Conservation (phyloP, 2,888 invertebrate species). For the Drosophila acutilabella region DNA sequence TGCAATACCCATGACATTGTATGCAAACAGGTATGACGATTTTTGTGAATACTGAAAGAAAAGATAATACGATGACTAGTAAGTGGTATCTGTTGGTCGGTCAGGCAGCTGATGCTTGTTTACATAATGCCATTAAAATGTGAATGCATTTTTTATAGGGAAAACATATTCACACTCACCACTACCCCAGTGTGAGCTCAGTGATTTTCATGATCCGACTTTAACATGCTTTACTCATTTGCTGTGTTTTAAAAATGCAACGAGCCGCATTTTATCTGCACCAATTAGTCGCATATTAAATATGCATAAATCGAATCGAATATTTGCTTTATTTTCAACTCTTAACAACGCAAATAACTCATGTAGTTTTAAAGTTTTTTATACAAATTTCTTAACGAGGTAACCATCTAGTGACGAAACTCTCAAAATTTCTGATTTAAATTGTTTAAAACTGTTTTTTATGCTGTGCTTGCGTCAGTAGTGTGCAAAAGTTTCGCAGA, state of each 20-base stretch:
- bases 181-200: constrained; percentile 8
- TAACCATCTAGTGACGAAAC: too few relatives aligned
- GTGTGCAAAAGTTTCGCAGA: too few relatives aligned
- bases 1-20: not conserved
- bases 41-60: not conserved
- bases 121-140: constrained; percentile 44
- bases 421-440: too few relatives aligned
- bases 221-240: constrained; percentile 64
- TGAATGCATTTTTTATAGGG: constrained; percentile 36
- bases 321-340: constrained; percentile 37
- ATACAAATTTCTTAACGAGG: too few relatives aligned
- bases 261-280: constrained; percentile 58
- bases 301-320: constrained; percentile 61
- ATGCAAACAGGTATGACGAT: not conserved
- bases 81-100: not conserved
- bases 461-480: not conserved
- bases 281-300: constrained; percentile 78
- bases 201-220: constrained; percentile 69
- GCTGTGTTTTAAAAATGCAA: constrained; percentile 40
- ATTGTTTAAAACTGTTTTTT: not conserved
- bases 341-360: not conserved
- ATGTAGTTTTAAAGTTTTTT: not conserved
- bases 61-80: too few relatives aligned
- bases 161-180: constrained; percentile 1
- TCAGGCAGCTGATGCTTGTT: not conserved